Percentiles rank a stretch among this genome's conserved stretches.
These are phyloP conservation scores for Leptonema lineaticorne DNA, from an alignment of 1,140 invertebrate species.

Conservation along the genomic window DNA sequence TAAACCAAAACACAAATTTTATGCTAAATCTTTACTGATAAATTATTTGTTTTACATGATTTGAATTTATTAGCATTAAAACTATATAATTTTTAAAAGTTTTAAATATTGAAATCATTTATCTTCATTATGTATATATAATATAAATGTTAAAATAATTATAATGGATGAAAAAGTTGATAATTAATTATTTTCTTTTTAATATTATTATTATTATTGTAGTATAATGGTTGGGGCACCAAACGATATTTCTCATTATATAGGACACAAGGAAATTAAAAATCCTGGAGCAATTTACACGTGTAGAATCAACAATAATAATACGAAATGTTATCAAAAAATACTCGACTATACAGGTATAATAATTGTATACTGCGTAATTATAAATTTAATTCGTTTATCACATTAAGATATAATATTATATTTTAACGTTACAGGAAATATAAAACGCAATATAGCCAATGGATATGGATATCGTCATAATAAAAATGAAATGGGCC, in stretches of 20 bases:
- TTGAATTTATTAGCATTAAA: no score
- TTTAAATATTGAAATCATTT: no score
- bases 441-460: constrained; percentile 6
- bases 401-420: no score
- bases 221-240: constrained; percentile 36
- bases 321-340: constrained; percentile 26
- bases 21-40: no score
- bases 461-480: constrained; percentile 29
- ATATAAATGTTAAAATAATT: no score
- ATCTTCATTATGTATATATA: no score
- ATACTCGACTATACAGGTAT: constrained; percentile 28
- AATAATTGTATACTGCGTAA: neutral
- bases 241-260: constrained; percentile 15
- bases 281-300: constrained; percentile 35
- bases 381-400: neutral
- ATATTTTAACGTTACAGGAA: constrained; percentile 31
- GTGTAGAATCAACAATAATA: constrained; percentile 20
- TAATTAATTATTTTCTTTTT: no score
- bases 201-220: no score
- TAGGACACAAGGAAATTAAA: constrained; percentile 11
- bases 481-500: constrained; percentile 36
- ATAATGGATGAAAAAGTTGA: no score
- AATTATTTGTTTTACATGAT: no score
- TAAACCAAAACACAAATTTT: no score
- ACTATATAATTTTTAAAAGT: no score